Base-by-base conservation (phyloP, 1,140 invertebrate species). In the Diorhabda sublineata region DNA sequence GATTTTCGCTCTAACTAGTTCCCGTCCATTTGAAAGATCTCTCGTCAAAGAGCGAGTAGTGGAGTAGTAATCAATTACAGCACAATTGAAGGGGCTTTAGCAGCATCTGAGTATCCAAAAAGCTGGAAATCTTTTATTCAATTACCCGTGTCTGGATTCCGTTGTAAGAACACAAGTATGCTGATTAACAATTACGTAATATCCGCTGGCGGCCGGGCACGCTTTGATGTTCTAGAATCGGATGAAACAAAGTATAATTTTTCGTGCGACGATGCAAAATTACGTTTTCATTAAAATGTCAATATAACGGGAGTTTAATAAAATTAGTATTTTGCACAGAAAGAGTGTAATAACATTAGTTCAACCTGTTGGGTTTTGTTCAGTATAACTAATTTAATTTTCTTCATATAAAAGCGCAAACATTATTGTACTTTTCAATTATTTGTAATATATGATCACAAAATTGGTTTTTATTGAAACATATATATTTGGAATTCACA, bases 231-330 rank as follows among this genome's bases (percentile, higher is more conserved):
- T 64, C 64, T 72, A 60, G 72, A 74, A 72, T 70, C 64, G 68
- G 63, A 71, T 62, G 63, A 69, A 68, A 67, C 62, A 64, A 71
- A 66, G 69, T 69, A 71, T 74, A 71, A 74, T 76, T 74, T 74
- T 74, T 74, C 71, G 68, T 73, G 69, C 72, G 64, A 71, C 67
- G 47, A 52, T n/a, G 47, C 47, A 67, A 72, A 76, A 76, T 75
- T 71, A 76, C 75, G 75, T 76, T 76, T 76, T 75, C 75, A 76
- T 76, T 76, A 76, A 74, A 74, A 76, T 70, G 75, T 75, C 75
- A 74, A 76, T 76, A 76, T 71, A 69, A 69, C 65, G 71, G 64
- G 71, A 70, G 72, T 73, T 76, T 76, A 76, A 76, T 76, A 72
- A 74, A 76, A 76, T 76, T 76, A 74, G 74, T 70, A 72, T 72